These are phyloP conservation scores for Perizoma flavofasciatum DNA, from an alignment of 2,888 invertebrate species.

Conservation along the genomic window DNA sequence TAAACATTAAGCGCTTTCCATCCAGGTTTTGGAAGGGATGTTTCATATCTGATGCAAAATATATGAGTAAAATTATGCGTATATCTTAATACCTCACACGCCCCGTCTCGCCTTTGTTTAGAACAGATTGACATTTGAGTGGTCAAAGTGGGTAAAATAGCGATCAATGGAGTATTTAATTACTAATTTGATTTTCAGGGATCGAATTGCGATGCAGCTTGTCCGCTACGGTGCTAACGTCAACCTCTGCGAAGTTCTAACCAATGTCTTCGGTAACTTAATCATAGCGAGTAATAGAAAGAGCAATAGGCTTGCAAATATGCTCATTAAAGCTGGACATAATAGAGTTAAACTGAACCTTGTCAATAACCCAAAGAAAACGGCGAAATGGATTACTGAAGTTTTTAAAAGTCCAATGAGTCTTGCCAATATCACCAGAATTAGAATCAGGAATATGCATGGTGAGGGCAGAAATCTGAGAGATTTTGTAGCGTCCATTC, in stretches of 20 bases:
- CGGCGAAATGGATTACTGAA: slow-evolving; percentile 66
- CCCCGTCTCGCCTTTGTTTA: no score
- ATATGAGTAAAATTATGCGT: no score
- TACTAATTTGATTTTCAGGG: slow-evolving; percentile 56
- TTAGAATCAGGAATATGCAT: slow-evolving; percentile 71
- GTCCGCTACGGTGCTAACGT: slow-evolving; percentile 86
- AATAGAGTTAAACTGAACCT: slow-evolving; percentile 29
- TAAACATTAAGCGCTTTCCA: no score
- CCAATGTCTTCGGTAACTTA: slow-evolving; percentile 82
- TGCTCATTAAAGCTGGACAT: slow-evolving; percentile 75
- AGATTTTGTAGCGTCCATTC: slow-evolving; percentile 65
- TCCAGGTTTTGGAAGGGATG: no score
- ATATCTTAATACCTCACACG: no score
- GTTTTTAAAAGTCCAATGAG: slow-evolving; percentile 76
- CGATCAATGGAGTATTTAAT: neutral
- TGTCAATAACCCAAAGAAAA: slow-evolving; percentile 33
- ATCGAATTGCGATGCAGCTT: slow-evolving; percentile 80
- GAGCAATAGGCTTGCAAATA: slow-evolving; percentile 56
- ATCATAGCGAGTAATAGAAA: slow-evolving; percentile 76
- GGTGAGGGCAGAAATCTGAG: slow-evolving; percentile 60
- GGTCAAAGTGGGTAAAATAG: no score
- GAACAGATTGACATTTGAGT: no score
- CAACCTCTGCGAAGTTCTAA: slow-evolving; percentile 82
- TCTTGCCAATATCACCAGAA: slow-evolving; percentile 83
- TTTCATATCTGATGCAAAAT: no score